Percentiles rank a stretch among this genome's conserved stretches.
These are phyloP conservation scores for Chymomyza amoena DNA, from an alignment of 2,888 invertebrate species.

Conservation along the genomic window DNA sequence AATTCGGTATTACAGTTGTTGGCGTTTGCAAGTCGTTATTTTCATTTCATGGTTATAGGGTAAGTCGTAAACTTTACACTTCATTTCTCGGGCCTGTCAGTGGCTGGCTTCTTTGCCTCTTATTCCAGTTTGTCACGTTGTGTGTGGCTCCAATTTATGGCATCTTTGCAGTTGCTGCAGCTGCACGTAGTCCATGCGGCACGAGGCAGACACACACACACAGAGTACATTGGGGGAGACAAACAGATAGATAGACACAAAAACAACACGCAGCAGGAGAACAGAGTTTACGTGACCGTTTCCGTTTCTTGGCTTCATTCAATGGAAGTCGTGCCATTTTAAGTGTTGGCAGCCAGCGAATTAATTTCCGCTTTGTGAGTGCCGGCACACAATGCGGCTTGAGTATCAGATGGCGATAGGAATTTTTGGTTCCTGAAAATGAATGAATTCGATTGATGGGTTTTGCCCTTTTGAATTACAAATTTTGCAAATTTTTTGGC, in stretches of 20 bases:
- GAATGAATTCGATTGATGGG: not conserved
- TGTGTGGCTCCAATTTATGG: not conserved
- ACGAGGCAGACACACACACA: not conserved
- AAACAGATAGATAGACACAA: not conserved
- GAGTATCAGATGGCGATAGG: not conserved
- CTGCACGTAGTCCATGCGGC: not conserved
- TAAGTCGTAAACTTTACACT: not conserved
- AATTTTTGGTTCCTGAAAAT: not conserved
- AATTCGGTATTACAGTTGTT: not conserved
- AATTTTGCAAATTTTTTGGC: conserved; percentile 15
- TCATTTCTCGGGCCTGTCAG: not conserved
- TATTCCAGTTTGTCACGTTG: not conserved
- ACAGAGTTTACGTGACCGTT: not conserved
- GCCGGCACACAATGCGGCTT: conserved; percentile 3
- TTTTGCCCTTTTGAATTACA: conserved; percentile 41
- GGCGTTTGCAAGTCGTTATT: not conserved
- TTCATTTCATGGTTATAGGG: not conserved
- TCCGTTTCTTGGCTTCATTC: not conserved
- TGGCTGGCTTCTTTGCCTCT: not conserved
- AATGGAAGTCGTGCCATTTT: conserved; percentile 22
- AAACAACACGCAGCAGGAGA: not conserved
- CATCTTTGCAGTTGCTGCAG: not conserved
- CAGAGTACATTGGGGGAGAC: not conserved
- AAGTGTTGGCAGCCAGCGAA: conserved; percentile 38
- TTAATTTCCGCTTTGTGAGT: conserved; percentile 57